phyloP scores from a whole-genome alignment of 23 tunicate genomes.

The Styela clava region DNA sequence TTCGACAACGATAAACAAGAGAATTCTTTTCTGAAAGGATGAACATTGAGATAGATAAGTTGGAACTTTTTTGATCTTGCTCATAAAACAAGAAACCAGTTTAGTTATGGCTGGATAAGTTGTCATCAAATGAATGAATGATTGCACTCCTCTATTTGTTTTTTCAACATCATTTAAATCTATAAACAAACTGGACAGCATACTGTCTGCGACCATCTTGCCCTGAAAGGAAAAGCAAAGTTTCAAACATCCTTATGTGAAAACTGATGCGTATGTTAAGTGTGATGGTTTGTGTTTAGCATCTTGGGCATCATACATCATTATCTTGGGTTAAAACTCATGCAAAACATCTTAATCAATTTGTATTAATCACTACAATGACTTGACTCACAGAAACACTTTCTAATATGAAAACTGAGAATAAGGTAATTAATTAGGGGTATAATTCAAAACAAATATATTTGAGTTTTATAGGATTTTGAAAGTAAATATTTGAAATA shows the following conservation, averaged over 20 bases:
- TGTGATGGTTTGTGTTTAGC: too few species aligned
- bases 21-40: conserved; percentile 15
- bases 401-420: too few species aligned
- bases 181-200: neutral
- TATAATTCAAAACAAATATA: too few species aligned
- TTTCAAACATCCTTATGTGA: neutral
- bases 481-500: too few species aligned
- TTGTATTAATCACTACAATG: too few species aligned
- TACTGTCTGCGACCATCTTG: neutral
- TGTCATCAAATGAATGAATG: conserved; percentile 2
- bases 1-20: neutral
- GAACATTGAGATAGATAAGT: neutral
- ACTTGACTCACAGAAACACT: too few species aligned
- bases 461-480: too few species aligned
- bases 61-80: neutral
- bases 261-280: too few species aligned
- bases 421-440: too few species aligned
- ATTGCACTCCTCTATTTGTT: conserved; percentile 1
- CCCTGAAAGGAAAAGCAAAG: neutral
- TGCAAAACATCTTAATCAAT: too few species aligned
- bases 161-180: neutral
- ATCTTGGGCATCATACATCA: too few species aligned
- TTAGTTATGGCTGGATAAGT: neutral
- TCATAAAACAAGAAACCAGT: neutral
- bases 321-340: too few species aligned